Base-by-base conservation (phyloP, 2,888 invertebrate species). In the Apotomis betuletana region DNA sequence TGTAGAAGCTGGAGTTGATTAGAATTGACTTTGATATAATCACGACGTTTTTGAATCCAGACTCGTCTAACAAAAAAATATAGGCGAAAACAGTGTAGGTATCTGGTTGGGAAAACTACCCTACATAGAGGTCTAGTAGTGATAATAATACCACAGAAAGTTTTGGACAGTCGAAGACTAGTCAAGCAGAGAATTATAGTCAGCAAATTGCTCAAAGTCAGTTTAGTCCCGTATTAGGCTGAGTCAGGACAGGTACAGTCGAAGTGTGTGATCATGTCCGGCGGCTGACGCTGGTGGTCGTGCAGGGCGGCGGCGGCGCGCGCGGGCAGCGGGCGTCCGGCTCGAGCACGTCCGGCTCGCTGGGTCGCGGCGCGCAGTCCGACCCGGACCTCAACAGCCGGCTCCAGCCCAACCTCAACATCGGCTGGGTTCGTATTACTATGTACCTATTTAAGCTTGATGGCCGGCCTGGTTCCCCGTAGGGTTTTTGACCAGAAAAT, bases 351-450 rank as follows among this genome's bases (percentile, higher is more conserved):
- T 85, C 87, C 59, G 83, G 84, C 57, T 85, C 88, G 65, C 85
- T 92, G 75, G 89, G 86, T 78, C 86, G 93, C 63, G 92, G 89
- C 69, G 91, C 92, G 60, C 88, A 87, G 80, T 91, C 92, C 75
- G 92, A 92, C 80, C 90, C 92, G 0, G 92, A 93, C 79, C 84
- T 92, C 46, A 91, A 87, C 84, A 82, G 86, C 83, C 82, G 90
- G 13, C 85, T 90, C 76, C 90, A 89, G 83, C 86, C 88, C 9
- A 86, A 85, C 79, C 85, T 91, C 83, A 86, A 84, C 74, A 88
- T 86, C 38, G 91, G 84, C 83, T 93, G 92, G 92, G 92, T 92
- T 84, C 87, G 92, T 90, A 87, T 41, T 70, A 27, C 27, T 27
- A 27, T 75, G 74, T 44, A 71, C 5, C 6, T 41, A 71, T 64